A percentile compares a stretch with the other conserved stretches of the same genome.
These are phyloP conservation scores for Cataglyphis hispanica DNA, from an alignment of 1,140 invertebrate species.

Conservation along the genomic window DNA sequence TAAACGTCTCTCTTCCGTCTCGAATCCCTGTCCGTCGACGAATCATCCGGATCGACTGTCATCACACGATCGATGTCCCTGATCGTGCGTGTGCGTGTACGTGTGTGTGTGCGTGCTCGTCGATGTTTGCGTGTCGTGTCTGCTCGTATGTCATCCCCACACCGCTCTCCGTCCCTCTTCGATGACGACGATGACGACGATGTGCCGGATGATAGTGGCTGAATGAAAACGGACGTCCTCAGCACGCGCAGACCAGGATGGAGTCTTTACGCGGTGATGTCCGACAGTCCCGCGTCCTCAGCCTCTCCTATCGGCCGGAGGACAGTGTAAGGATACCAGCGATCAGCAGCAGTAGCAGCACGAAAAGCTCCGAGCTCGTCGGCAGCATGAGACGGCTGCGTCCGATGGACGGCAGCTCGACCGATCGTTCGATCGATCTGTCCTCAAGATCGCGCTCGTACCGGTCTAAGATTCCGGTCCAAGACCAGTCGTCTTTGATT, in stretches of 20 bases:
- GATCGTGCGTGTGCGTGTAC: slow-evolving; percentile 9
- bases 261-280: slow-evolving; percentile 45
- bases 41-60: neutral
- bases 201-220: slow-evolving; percentile 78
- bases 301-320: slow-evolving; percentile 81
- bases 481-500: slow-evolving; percentile 32
- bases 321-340: slow-evolving; percentile 79
- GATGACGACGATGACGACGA: slow-evolving; percentile 31
- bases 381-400: slow-evolving; percentile 62
- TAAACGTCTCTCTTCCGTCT: slow-evolving; percentile 35
- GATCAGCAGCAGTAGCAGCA: slow-evolving; percentile 67
- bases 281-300: slow-evolving; percentile 68
- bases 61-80: slow-evolving; percentile 51
- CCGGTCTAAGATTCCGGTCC: slow-evolving; percentile 3
- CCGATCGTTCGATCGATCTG: slow-evolving; percentile 23
- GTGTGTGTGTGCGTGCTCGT: slow-evolving; percentile 62
- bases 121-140: slow-evolving; percentile 74
- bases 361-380: slow-evolving; percentile 67
- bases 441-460: slow-evolving; percentile 3
- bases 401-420: slow-evolving; percentile 30
- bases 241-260: slow-evolving; percentile 61
- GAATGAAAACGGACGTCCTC: slow-evolving; percentile 81
- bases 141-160: slow-evolving; percentile 60
- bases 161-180: slow-evolving; percentile 44
- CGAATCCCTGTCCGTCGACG: neutral